Evolutionary conservation across 2,888 invertebrate species (phyloP).

Genomic region (Tetrapedia diversipes): DNA sequence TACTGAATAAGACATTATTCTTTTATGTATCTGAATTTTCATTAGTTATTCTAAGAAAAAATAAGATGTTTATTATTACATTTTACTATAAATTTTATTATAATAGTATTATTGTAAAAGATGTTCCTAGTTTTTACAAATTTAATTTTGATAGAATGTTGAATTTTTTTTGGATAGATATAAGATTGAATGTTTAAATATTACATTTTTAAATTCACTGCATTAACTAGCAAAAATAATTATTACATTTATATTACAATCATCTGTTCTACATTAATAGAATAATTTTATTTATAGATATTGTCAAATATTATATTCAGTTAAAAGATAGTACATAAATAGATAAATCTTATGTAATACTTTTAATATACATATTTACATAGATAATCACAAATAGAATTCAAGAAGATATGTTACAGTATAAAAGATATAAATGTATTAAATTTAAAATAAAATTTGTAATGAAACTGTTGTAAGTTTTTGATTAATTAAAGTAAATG

Average conservation of each 20-base stretch:
- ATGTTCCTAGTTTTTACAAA: no score
- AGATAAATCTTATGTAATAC: background rate
- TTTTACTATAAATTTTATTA: background rate
- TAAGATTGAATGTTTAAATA: no score
- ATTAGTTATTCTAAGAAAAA: background rate
- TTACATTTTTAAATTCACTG: no score
- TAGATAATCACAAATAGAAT: background rate
- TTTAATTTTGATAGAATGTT: no score
- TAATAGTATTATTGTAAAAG: no score
- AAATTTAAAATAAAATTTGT: constrained; percentile 5
- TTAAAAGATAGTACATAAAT: no score
- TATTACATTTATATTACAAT: background rate
- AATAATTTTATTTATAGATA: no score
- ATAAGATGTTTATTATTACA: background rate
- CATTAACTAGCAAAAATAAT: background rate
- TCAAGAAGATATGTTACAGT: background rate
- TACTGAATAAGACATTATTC: background rate
- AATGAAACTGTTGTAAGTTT: constrained; percentile 11
- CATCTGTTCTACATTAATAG: no score
- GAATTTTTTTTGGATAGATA: no score
- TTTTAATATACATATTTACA: constrained; percentile 19
- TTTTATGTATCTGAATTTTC: background rate
- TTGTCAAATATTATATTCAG: no score
- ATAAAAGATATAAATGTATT: constrained; percentile 9
- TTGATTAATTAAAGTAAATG: constrained; percentile 1